These are phyloP conservation scores for Ispidina lecontei DNA, from an alignment of 2,797 vertebrate species.

Conservation along the genomic window DNA sequence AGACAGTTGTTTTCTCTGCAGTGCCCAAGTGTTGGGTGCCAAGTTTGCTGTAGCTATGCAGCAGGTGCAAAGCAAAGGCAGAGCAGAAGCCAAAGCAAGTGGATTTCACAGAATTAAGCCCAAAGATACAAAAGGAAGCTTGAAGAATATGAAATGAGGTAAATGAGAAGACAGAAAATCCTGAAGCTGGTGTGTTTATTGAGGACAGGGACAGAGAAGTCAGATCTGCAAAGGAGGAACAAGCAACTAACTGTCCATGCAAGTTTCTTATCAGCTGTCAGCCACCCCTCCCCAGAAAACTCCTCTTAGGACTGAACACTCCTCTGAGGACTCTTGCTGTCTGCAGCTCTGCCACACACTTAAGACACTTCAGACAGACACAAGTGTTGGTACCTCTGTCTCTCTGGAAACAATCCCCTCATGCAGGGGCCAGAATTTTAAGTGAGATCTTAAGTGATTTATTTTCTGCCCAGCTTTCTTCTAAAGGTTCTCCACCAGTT, in stretches of 20 bases:
- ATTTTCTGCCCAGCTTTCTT: neutral
- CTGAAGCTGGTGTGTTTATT: neutral
- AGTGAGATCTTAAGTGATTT: neutral
- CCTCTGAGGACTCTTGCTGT: neutral
- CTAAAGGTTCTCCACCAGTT: neutral
- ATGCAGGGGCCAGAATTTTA: neutral
- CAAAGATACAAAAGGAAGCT: neutral
- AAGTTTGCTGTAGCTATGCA: neutral
- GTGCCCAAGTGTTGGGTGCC: slow-evolving; percentile 3
- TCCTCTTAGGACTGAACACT: neutral
- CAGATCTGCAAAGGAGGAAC: neutral
- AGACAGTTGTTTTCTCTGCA: slow-evolving; percentile 48
- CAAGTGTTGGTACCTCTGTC: neutral
- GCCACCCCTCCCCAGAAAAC: neutral
- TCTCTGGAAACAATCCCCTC: neutral
- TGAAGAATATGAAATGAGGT: neutral
- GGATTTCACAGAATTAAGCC: neutral
- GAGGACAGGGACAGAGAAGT: neutral
- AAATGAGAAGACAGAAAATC: neutral
- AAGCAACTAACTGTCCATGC: neutral
- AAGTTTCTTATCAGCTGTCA: neutral
- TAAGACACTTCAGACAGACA: neutral
- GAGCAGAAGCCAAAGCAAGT: neutral
- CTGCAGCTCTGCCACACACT: neutral
- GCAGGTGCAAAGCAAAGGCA: slow-evolving; percentile 24